A percentile compares a stretch with the other conserved stretches of the same genome.
These are phyloP conservation scores for Chiridota heheva DNA, from an alignment of 35 echinoderm and acorn worm species.

Conservation along the genomic window DNA sequence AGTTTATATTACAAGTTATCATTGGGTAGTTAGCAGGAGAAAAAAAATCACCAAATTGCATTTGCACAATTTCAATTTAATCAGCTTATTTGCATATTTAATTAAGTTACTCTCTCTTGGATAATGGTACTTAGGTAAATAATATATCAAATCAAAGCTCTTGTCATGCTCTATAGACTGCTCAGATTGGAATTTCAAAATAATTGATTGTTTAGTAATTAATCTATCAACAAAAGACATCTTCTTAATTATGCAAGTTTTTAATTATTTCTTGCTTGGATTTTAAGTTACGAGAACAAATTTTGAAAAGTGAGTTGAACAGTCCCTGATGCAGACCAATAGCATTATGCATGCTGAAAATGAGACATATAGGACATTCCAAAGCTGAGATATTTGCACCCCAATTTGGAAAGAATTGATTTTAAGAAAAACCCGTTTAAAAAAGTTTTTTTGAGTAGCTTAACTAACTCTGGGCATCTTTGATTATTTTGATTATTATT, in stretches of 20 bases:
- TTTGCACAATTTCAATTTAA: too few relatives aligned
- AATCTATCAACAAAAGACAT: background rate
- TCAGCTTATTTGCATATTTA: conserved; percentile 19
- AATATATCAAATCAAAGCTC: conserved; percentile 25
- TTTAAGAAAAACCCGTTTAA: too few relatives aligned
- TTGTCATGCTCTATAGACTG: conserved; percentile 1
- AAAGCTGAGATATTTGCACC: too few relatives aligned
- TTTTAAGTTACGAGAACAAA: background rate
- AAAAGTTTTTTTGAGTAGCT: background rate
- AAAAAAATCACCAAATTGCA: too few relatives aligned
- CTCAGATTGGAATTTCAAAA: background rate
- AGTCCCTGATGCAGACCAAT: background rate
- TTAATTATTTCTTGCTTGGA: background rate
- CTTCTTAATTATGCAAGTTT: background rate
- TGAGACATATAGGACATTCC: background rate
- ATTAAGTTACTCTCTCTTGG: background rate
- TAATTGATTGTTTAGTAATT: background rate
- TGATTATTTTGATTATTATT: too few relatives aligned
- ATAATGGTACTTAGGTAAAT: background rate
- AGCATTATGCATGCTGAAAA: background rate
- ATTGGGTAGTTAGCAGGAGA: too few relatives aligned
- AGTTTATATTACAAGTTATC: too few relatives aligned
- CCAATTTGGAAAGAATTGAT: too few relatives aligned
- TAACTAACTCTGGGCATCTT: too few relatives aligned
- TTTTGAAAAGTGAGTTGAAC: background rate